Base-by-base conservation (phyloP, 2,113 vertebrate species). In the Oncorhynchus kisutch region DNA sequence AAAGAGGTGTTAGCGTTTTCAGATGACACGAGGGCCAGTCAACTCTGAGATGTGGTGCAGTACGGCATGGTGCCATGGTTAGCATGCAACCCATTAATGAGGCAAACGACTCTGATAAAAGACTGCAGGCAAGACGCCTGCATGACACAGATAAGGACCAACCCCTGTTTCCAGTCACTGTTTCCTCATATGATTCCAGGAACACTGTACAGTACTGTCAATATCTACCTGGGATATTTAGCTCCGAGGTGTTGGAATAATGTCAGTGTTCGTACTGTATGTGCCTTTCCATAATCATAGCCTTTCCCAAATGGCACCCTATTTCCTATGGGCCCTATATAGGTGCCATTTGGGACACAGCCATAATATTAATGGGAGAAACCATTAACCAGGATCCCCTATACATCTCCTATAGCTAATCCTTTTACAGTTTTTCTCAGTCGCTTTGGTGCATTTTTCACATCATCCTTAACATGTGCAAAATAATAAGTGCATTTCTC, bases 131-230 rank as follows among this genome's bases (percentile, higher is more conserved):
- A 45, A 78, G 76, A 81, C 39, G 62, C 78, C 88, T 92, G 91
- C 74, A 68, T 64, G 74, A 72, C 74, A 5, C 82, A 82, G 89
- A 92, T 91, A 91, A 89, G 88, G 80, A 31, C 75, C 59, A 78
- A 72, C 57, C 20, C 16, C 64, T 68, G 62, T 77, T 67, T 67
- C 29, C 57, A 13, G n/a, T 75, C 64, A 27, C 29, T 66, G 54
- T 2, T 25, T 31, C 59, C 66, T 54, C 54, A 1, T 48, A 71
- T 66, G 73, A 80, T 72, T 72, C 70, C 22, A 60, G 66, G n/a
- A 65, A 14, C 75, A 71, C 54, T 25, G 18, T 24, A 54, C 51
- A 54, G 16, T 54, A 54, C 57, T 62, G 66, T 22, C 59, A 62
- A 22, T 49, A 74, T 76, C 34, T 80, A 74, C 73, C 34, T 77